Evolutionary conservation across 2,797 vertebrate genomes (phyloP).

Genomic region (Pristis pectinata): DNA sequence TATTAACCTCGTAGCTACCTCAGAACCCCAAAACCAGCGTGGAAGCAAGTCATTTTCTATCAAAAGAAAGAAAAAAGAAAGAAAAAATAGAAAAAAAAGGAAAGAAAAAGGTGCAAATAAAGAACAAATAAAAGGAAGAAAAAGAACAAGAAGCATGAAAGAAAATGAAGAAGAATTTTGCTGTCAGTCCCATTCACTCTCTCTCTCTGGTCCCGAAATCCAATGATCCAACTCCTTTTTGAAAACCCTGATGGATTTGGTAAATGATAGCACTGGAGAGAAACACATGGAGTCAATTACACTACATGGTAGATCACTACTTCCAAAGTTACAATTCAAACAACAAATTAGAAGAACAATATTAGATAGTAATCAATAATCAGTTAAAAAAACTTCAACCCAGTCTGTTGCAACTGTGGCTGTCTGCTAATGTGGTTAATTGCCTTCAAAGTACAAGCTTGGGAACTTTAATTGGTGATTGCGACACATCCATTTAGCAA

Average conservation of each 20-base stretch:
- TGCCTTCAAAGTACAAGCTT: background rate
- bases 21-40: too few species aligned
- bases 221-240: too few species aligned
- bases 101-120: too few species aligned
- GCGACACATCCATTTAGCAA: background rate
- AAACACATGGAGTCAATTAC: background rate
- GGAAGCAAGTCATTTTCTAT: too few species aligned
- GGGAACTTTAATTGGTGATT: background rate
- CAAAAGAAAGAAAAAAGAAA: background rate
- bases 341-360: conserved; percentile 2
- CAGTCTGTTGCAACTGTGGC: background rate
- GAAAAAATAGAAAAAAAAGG: background rate
- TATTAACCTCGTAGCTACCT: too few species aligned
- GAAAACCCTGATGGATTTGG: too few species aligned
- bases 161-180: background rate
- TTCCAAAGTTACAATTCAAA: background rate
- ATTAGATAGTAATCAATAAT: conserved; percentile 18
- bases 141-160: background rate
- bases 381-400: background rate
- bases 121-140: too few species aligned
- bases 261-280: background rate
- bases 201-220: too few species aligned
- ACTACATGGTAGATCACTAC: background rate
- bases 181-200: too few species aligned
- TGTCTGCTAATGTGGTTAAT: background rate